Percentiles rank a stretch among this genome's conserved stretches.
These are phyloP conservation scores for Hapalemur alaotrensis DNA, from an alignment of 2,797 vertebrate species.

Conservation along the genomic window DNA sequence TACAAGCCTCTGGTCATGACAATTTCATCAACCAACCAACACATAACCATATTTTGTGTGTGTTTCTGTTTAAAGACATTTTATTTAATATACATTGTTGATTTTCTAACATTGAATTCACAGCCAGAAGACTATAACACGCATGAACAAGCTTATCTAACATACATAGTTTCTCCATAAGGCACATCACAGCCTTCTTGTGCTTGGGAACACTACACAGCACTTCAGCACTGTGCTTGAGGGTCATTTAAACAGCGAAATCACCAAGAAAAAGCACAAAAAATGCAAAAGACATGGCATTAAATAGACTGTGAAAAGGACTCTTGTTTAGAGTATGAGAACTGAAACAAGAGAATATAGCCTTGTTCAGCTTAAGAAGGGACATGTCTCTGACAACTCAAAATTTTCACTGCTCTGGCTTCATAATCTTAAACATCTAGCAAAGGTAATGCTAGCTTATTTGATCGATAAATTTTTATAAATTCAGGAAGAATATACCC, in stretches of 20 bases:
- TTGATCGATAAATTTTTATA: neutral
- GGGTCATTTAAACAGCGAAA: neutral
- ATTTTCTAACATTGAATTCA: neutral
- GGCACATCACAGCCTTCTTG: neutral
- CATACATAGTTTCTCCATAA: neutral
- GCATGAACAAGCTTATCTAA: too few species aligned
- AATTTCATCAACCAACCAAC: neutral
- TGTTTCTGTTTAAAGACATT: neutral
- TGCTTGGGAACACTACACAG: neutral
- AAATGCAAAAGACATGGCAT: neutral
- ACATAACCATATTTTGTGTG: neutral
- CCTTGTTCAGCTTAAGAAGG: neutral
- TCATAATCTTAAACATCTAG: neutral
- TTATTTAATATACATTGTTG: too few species aligned
- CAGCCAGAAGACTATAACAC: too few species aligned
- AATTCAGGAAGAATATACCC: neutral
- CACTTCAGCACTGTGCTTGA: neutral
- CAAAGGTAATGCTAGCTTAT: neutral
- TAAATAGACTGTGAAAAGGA: neutral
- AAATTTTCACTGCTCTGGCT: neutral
- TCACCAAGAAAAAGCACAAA: neutral
- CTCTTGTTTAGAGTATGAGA: neutral
- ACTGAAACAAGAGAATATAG: neutral
- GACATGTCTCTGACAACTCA: neutral
- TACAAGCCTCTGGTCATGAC: neutral